Evolutionary conservation across 2,888 invertebrate species (phyloP).

Genomic region (Macaria liturata): DNA sequence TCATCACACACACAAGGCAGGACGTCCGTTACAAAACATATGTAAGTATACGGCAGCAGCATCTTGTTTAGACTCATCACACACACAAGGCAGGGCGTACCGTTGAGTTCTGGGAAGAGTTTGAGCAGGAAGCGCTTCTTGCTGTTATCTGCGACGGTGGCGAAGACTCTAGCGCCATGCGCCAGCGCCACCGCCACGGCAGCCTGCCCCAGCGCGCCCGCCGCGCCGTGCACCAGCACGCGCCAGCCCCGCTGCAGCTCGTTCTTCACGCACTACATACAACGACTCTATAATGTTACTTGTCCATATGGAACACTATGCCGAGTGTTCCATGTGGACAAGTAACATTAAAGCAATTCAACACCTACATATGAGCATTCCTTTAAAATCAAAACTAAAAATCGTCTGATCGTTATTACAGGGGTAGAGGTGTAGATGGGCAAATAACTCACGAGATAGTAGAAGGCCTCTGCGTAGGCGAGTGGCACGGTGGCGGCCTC

Average conservation of each 20-base stretch:
- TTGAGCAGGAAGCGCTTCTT: conserved; percentile 61
- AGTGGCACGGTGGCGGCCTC: conserved; percentile 91
- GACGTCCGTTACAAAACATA: conserved; percentile 11
- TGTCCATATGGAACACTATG: too few species aligned
- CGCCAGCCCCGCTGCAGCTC: conserved; percentile 28
- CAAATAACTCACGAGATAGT: conserved; percentile 39
- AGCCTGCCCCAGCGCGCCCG: conserved; percentile 67
- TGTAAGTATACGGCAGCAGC: too few species aligned
- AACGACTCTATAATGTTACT: too few species aligned
- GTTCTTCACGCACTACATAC: conserved; percentile 37
- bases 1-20: too few species aligned
- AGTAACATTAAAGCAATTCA: too few species aligned
- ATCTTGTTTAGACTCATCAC: too few species aligned
- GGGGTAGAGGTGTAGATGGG: too few species aligned
- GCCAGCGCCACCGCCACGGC: conserved; percentile 56
- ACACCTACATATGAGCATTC: too few species aligned
- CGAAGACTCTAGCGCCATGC: conserved; percentile 54
- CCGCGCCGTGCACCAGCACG: conserved; percentile 43
- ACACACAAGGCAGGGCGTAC: background rate
- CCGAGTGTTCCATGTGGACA: too few species aligned
- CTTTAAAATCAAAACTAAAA: background rate
- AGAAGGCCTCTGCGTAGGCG: conserved; percentile 85
- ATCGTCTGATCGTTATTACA: background rate
- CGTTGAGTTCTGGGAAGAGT: conserved; percentile 41
- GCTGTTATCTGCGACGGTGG: conserved; percentile 56